Base-by-base conservation (phyloP, 2,797 vertebrate genomes). In the Mus caroli region DNA sequence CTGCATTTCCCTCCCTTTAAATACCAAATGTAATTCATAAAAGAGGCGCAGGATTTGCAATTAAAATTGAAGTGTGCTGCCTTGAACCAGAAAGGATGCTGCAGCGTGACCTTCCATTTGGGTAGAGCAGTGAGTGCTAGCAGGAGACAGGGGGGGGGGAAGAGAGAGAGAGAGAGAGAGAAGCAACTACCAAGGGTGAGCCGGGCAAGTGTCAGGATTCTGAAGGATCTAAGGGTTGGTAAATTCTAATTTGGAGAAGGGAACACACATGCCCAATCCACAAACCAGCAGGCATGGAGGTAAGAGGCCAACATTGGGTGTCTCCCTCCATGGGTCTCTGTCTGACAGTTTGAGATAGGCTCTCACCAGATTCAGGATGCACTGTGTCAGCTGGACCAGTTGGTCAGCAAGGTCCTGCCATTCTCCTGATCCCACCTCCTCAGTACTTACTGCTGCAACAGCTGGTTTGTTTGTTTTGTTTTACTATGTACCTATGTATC, bases 21-120 rank as follows among this genome's bases (percentile, higher is more conserved):
- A 98, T 98, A 98, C 98, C 97, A 98, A 98, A 98, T 97, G 97
- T 97, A 98, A 98, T 98, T 98, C 98, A 98, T 94, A 95, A 94
- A 97, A 98, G 95, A 98, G 97, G 94, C 89, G 90, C 75, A 52
- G 26, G 77, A 93, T 97, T 98, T 98, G 92, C 97, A 98, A 98
- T 94, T 91, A 95, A 98, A 97, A 98, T 97, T 50, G 14, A 60
- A 94, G 89, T 8, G 12, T 56, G 54, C 88, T 71, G 93, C 85
- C 94, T 96, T 64, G 91, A 96, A 93, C 78, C 69, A 37, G 90
- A 69, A 64, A 96, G 86, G 94, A 50, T 28, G 82, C 34, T n/a
- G 52, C 37, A 31, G 60, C 52, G n/a, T 96, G 97, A 96, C 96
- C 97, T 96, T 76, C 88, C 50, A 31, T 96, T 97, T 90, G 90